phyloP scores from a whole-genome alignment of 2,113 vertebrate genomes.

The Cricetomys ansorgei region DNA sequence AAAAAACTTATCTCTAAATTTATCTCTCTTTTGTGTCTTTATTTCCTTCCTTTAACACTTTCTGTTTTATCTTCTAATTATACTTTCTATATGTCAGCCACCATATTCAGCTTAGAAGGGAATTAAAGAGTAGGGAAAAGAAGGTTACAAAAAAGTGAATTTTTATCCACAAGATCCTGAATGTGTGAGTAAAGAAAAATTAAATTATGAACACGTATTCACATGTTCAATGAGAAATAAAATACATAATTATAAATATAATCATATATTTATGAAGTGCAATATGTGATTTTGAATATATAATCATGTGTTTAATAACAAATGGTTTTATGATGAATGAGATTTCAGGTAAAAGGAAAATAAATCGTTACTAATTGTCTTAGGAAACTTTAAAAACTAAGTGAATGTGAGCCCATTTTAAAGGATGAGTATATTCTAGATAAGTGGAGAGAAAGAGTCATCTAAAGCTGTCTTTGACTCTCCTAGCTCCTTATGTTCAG shows the following conservation, averaged over 20 bases:
- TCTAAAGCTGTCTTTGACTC: background rate
- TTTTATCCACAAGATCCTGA: background rate
- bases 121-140: background rate
- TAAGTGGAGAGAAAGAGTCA: background rate
- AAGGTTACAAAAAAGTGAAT: background rate
- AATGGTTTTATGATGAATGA: background rate
- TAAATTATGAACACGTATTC: background rate
- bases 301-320: background rate
- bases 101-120: slow-evolving; percentile 17
- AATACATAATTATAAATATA: background rate
- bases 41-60: slow-evolving; percentile 34
- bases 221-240: background rate
- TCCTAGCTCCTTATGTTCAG: background rate
- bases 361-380: background rate
- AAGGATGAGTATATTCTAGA: slow-evolving; percentile 5
- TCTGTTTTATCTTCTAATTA: slow-evolving; percentile 31
- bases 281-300: background rate
- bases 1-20: slow-evolving; percentile 25
- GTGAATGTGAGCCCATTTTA: background rate
- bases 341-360: slow-evolving; percentile 38
- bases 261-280: background rate
- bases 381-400: slow-evolving; percentile 3
- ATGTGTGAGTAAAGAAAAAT: slow-evolving; percentile 4
- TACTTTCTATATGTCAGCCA: background rate
- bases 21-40: slow-evolving; percentile 47